phyloP scores from a whole-genome alignment of 2,113 vertebrate species.

The Noturus placidus region DNA sequence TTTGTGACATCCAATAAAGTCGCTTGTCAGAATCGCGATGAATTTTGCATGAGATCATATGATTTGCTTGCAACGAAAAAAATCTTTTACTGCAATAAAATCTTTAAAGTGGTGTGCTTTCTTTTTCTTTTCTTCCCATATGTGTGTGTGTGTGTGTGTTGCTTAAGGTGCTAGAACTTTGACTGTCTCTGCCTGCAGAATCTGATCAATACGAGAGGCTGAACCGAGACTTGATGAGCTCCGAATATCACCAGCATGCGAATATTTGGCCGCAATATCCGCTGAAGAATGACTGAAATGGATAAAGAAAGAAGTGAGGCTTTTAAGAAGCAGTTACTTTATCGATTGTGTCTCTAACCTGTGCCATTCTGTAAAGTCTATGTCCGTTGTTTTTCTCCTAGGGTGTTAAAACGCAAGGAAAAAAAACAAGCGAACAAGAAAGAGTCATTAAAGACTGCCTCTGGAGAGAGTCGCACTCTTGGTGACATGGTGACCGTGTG shows the following conservation, averaged over 20 bases:
- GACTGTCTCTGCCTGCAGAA: constrained; percentile 21
- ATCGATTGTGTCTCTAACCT: constrained; percentile 54
- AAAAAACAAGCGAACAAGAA: not conserved
- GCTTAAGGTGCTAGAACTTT: constrained; percentile 38
- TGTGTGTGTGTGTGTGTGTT: not conserved
- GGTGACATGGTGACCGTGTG: constrained; percentile 50
- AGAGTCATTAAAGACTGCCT: constrained; percentile 40
- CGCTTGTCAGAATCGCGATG: not conserved
- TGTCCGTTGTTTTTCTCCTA: constrained; percentile 38
- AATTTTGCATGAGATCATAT: not conserved
- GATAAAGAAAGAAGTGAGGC: constrained; percentile 19
- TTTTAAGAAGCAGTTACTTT: constrained; percentile 30
- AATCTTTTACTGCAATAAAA: constrained; percentile 24
- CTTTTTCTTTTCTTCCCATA: constrained; percentile 14
- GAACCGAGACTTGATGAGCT: constrained; percentile 45
- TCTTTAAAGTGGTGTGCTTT: not conserved
- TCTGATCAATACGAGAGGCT: constrained; percentile 45
- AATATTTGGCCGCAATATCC: constrained; percentile 37
- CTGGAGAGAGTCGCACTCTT: constrained; percentile 22
- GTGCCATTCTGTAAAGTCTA: constrained; percentile 35
- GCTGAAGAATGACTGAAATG: constrained; percentile 19
- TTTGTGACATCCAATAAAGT: not conserved
- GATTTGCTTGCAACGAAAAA: not conserved
- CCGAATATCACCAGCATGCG: constrained; percentile 30
- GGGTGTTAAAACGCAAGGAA: constrained; percentile 22